phyloP scores from a whole-genome alignment of 2,113 vertebrate genomes.

The Callipepla squamata region DNA sequence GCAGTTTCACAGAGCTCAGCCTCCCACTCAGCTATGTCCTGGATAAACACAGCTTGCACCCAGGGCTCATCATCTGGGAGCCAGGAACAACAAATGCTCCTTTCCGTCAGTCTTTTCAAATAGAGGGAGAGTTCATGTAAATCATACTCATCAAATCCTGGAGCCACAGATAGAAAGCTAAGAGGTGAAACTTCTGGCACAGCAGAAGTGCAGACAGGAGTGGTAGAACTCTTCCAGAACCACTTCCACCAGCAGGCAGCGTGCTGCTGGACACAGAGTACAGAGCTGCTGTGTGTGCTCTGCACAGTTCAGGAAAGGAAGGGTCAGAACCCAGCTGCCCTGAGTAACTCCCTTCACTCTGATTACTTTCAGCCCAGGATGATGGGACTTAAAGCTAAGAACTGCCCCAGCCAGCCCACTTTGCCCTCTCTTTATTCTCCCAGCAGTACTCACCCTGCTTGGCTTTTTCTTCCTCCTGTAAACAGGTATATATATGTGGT shows the following conservation, averaged over 20 bases:
- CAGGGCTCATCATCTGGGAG: accelerated
- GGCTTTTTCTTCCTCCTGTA: not conserved
- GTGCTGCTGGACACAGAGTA: accelerated
- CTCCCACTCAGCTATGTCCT: accelerated
- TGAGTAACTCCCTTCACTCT: not conserved
- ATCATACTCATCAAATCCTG: not conserved
- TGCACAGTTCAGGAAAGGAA: not conserved
- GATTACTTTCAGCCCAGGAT: not conserved
- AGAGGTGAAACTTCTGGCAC: accelerated
- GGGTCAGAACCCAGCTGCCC: not conserved
- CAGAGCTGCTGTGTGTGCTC: not conserved
- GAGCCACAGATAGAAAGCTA: not conserved
- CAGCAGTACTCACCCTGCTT: not conserved
- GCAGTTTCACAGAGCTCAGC: not conserved
- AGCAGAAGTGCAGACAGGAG: not conserved
- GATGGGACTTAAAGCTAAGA: not conserved
- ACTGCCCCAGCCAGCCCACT: not conserved
- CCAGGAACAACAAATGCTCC: not conserved
- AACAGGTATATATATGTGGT: slow-evolving; percentile 90
- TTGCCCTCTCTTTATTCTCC: accelerated
- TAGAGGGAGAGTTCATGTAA: not conserved
- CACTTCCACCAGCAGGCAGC: not conserved
- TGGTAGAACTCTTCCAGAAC: not conserved
- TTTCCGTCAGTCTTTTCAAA: not conserved
- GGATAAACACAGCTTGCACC: not conserved